Evolutionary conservation across 30 jellyfish, hydroid and myxozoan species (phyloP).

Genomic region (Cassiopea xamachana): DNA sequence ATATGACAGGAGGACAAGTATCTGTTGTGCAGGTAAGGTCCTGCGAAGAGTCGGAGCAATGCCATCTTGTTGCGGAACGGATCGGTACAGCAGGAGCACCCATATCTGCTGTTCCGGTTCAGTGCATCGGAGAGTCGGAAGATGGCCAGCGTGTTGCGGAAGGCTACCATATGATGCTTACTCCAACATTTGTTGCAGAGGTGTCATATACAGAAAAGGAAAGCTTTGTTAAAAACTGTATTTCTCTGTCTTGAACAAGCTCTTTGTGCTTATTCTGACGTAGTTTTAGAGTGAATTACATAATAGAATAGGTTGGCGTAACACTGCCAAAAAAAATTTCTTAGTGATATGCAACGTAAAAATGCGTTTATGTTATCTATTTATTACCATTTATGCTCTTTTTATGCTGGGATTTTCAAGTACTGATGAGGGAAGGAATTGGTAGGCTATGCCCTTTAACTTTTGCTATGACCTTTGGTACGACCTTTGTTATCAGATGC

Average conservation of each 20-base stretch:
- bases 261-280: neutral
- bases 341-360: too few species aligned
- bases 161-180: neutral
- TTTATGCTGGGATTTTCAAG: too few species aligned
- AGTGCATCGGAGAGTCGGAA: neutral
- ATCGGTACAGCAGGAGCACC: neutral
- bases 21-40: neutral
- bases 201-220: neutral
- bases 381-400: too few species aligned
- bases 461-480: too few species aligned
- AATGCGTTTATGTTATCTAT: too few species aligned
- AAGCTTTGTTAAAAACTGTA: neutral
- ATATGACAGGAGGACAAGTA: neutral
- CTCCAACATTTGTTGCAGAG: neutral
- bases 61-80: neutral
- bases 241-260: neutral
- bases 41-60: neutral
- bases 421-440: too few species aligned
- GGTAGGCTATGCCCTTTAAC: too few species aligned
- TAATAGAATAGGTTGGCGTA: too few species aligned
- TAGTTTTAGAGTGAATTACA: too few species aligned
- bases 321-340: too few species aligned
- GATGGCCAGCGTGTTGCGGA: neutral
- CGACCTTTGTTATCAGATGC: too few species aligned
- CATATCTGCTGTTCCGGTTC: neutral